Evolutionary conservation across 2,113 vertebrate species (phyloP).

Genomic region (Centropristis striata): DNA sequence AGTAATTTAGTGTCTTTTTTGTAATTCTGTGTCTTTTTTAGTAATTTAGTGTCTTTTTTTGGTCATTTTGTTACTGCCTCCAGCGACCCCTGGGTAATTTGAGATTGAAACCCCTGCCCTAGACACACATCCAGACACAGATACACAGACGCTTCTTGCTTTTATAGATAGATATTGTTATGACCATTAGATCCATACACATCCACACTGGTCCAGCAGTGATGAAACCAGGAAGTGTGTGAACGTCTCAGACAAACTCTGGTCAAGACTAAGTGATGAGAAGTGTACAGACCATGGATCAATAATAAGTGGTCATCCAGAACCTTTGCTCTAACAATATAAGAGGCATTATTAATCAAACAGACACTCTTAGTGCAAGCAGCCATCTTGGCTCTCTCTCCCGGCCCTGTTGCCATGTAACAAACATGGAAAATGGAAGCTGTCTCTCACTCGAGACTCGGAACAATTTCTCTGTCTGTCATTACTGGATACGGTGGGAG

Average conservation of each 20-base stretch:
- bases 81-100: no score
- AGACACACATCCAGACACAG: no score
- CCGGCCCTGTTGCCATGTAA: slow-evolving; percentile 24
- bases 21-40: no score
- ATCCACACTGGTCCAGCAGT: no score
- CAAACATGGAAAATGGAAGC: slow-evolving; percentile 57
- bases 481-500: slow-evolving; percentile 44
- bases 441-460: slow-evolving; percentile 39
- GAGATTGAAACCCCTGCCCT: no score
- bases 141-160: no score
- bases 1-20: no score
- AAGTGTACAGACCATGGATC: slow-evolving; percentile 29
- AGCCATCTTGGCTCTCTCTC: slow-evolving; percentile 59
- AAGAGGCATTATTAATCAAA: slow-evolving; percentile 64
- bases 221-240: not conserved
- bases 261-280: slow-evolving; percentile 17
- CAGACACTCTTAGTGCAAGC: slow-evolving; percentile 44
- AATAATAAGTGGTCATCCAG: slow-evolving; percentile 45
- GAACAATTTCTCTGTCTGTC: slow-evolving; percentile 59
- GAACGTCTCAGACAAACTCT: not conserved
- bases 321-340: slow-evolving; percentile 37
- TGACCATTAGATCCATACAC: no score
- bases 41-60: no score
- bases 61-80: no score
- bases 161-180: no score